Evolutionary conservation across 2,888 invertebrate species (phyloP).

Genomic region (Pedicia rivosa): DNA sequence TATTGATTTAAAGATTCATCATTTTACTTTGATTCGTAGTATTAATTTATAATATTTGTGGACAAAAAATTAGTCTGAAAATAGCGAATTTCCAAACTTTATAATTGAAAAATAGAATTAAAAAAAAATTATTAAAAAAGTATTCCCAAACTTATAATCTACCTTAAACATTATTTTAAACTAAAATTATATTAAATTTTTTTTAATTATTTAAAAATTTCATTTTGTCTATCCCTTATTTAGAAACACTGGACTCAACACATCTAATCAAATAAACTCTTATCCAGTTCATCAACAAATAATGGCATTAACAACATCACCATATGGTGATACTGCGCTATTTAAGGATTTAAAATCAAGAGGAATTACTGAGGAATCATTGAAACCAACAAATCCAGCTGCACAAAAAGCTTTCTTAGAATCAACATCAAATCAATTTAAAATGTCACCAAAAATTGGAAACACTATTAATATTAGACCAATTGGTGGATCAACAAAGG

Average conservation of each 20-base stretch:
- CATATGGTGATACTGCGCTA: conserved; percentile 77
- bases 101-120: too few relatives aligned
- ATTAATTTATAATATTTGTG: too few relatives aligned
- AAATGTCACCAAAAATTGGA: conserved; percentile 38
- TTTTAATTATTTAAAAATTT: not conserved
- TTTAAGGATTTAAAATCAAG: conserved; percentile 51
- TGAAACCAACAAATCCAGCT: conserved; percentile 54
- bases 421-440: conserved; percentile 31
- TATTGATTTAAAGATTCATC: too few relatives aligned
- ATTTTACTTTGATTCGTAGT: too few relatives aligned
- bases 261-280: conserved; percentile 8
- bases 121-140: too few relatives aligned
- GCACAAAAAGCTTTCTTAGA: conserved; percentile 52
- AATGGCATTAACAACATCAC: conserved; percentile 56
- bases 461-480: conserved; percentile 37
- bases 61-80: too few relatives aligned
- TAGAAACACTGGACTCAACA: not conserved
- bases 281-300: conserved; percentile 53
- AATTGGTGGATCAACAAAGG: conserved; percentile 19
- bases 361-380: conserved; percentile 41
- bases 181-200: too few relatives aligned
- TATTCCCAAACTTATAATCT: too few relatives aligned
- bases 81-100: too few relatives aligned
- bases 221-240: conserved; percentile 6
- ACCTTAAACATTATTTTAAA: too few relatives aligned